Evolutionary conservation across 23 tunicate genomes (phyloP).

Genomic region (Halocynthia roretzi): DNA sequence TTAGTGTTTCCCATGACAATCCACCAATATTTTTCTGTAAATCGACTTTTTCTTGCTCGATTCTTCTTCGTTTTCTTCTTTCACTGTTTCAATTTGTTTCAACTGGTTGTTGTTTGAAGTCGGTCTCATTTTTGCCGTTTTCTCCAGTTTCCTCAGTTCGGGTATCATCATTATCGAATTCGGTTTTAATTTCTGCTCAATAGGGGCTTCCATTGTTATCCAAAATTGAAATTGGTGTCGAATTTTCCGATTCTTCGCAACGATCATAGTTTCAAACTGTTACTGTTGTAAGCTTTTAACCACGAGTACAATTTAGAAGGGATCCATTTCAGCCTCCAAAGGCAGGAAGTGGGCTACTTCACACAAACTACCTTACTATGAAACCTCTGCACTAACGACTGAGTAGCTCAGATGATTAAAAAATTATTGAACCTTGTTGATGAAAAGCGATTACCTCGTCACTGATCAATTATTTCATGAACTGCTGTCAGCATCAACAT

Average conservation of each 20-base stretch:
- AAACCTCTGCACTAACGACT: slow-evolving; percentile 79
- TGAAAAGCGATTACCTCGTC: slow-evolving; percentile 13
- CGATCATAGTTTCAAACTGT: too few species aligned
- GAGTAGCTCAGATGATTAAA: slow-evolving; percentile 45
- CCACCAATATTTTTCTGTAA: slow-evolving; percentile 96
- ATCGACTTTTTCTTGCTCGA: background rate
- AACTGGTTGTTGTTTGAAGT: background rate
- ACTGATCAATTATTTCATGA: too few species aligned
- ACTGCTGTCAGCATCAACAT: too few species aligned
- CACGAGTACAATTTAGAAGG: slow-evolving; percentile 19
- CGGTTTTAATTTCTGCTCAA: too few species aligned
- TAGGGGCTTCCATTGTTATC: too few species aligned
- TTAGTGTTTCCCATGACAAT: slow-evolving; percentile 82
- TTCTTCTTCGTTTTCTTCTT: background rate
- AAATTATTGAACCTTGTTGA: slow-evolving; percentile 38
- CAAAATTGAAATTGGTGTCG: too few species aligned
- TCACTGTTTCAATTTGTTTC: slow-evolving; percentile 3
- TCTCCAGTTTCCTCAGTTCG: too few species aligned
- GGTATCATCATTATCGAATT: too few species aligned
- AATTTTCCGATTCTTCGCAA: too few species aligned
- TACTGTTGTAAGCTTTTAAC: too few species aligned
- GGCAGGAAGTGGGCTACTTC: slow-evolving; percentile 78
- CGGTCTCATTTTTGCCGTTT: too few species aligned
- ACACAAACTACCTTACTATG: slow-evolving; percentile 59
- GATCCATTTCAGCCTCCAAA: slow-evolving; percentile 52